Evolutionary conservation across 1,140 invertebrate species (phyloP).

Genomic region (Hyphantria cunea): DNA sequence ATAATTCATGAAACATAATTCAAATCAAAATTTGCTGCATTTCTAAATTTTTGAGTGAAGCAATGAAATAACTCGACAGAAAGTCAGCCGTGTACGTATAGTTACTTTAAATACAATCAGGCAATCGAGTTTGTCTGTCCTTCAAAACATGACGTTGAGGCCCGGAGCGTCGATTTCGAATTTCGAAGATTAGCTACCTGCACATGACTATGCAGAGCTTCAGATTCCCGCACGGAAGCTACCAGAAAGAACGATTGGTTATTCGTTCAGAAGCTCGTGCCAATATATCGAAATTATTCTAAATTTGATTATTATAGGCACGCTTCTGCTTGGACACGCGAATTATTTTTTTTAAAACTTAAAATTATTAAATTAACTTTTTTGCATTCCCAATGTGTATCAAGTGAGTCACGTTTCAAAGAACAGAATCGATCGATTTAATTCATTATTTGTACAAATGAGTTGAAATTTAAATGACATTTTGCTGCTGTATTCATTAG

Average conservation of each 20-base stretch:
- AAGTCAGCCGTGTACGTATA: neutral
- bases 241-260: constrained; percentile 23
- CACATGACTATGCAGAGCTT: constrained; percentile 13
- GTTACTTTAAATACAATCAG: neutral
- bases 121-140: constrained; percentile 5
- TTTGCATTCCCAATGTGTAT: too few relatives aligned
- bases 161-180: constrained; percentile 14
- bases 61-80: too few relatives aligned
- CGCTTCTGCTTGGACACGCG: constrained; percentile 31
- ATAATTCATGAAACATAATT: too few relatives aligned
- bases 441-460: too few relatives aligned
- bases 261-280: constrained; percentile 43
- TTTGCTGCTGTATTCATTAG: too few relatives aligned
- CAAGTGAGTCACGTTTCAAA: neutral
- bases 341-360: constrained; percentile 17
- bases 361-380: neutral
- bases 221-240: constrained; percentile 55
- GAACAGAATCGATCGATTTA: neutral
- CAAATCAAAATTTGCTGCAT: too few relatives aligned
- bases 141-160: constrained; percentile 18
- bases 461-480: too few relatives aligned
- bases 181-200: constrained; percentile 22
- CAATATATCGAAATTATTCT: constrained; percentile 33
- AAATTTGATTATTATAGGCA: constrained; percentile 29
- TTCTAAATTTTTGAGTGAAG: too few relatives aligned